A percentile compares a stretch with the other conserved stretches of the same genome.
Evolutionary conservation across 2,888 invertebrate species (phyloP).

Genomic region (Coremacera marginata): DNA sequence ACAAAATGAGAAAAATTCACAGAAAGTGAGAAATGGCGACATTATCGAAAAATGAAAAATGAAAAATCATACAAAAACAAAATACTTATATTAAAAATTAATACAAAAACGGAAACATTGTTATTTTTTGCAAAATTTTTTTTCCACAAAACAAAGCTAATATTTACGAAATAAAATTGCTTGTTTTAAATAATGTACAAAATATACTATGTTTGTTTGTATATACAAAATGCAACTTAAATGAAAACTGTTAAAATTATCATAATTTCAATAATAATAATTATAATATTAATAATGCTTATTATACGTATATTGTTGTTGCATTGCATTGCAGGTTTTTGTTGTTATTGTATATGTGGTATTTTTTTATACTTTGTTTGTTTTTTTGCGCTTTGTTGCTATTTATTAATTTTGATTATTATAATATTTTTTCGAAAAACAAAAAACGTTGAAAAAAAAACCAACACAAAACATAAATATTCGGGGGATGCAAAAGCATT

Average conservation of each 20-base stretch:
- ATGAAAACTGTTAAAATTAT: not conserved
- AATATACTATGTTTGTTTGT: not conserved
- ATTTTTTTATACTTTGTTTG: not conserved
- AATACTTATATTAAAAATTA: not conserved
- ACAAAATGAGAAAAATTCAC: constrained; percentile 13
- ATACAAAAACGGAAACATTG: constrained; percentile 1
- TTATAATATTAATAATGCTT: not conserved
- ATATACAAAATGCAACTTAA: constrained; percentile 18
- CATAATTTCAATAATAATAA: not conserved
- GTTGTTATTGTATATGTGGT: not conserved
- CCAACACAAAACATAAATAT: constrained; percentile 13
- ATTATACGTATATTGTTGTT: not conserved
- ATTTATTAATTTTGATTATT: not conserved
- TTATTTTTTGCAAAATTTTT: not conserved
- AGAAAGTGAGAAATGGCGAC: not conserved
- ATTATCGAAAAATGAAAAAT: constrained; percentile 33
- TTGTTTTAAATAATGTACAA: constrained; percentile 6
- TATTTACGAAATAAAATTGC: constrained; percentile 19
- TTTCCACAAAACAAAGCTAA: constrained; percentile 18
- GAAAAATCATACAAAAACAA: constrained; percentile 33
- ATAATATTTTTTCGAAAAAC: not conserved
- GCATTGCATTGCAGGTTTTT: constrained; percentile 22
- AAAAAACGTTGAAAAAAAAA: not conserved
- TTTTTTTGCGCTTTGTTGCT: not conserved
- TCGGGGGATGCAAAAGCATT: constrained; percentile 43